Evolutionary conservation across 1,140 invertebrate genomes (phyloP).

Genomic region (Microplitis mediator): DNA sequence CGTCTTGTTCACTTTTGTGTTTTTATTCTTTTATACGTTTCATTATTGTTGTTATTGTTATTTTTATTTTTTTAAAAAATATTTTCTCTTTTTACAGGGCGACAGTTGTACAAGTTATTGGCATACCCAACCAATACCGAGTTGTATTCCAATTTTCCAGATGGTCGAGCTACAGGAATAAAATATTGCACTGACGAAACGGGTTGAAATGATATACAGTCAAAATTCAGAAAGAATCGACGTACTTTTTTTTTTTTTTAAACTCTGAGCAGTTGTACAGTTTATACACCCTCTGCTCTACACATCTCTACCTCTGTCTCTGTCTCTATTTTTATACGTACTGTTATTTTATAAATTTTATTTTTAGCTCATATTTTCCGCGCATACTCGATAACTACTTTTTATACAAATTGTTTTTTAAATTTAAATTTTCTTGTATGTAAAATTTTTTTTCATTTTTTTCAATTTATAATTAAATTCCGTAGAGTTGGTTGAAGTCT

Average conservation of each 20-base stretch:
- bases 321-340: no score
- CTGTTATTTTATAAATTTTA: no score
- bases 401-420: no score
- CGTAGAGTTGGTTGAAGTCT: no score
- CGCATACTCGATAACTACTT: no score
- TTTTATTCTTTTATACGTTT: background rate
- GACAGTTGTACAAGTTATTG: slow-evolving; percentile 36
- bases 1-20: slow-evolving; percentile 1
- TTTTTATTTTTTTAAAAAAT: slow-evolving; percentile 11
- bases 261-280: background rate
- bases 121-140: slow-evolving; percentile 20
- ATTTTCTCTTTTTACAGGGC: slow-evolving; percentile 17
- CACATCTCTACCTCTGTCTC: background rate
- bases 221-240: slow-evolving; percentile 14
- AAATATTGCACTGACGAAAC: slow-evolving; percentile 34
- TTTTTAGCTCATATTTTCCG: no score
- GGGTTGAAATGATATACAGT: slow-evolving; percentile 29
- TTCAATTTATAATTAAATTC: no score
- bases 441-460: no score
- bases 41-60: background rate
- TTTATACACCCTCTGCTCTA: no score
- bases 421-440: no score
- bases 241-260: slow-evolving; percentile 8
- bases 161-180: slow-evolving; percentile 26
- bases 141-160: slow-evolving; percentile 39